Evolutionary conservation across 1,140 invertebrate species (phyloP), one percentile per base, ranked within the genome.

Genomic region (Listronotus oregonensis): DNA sequence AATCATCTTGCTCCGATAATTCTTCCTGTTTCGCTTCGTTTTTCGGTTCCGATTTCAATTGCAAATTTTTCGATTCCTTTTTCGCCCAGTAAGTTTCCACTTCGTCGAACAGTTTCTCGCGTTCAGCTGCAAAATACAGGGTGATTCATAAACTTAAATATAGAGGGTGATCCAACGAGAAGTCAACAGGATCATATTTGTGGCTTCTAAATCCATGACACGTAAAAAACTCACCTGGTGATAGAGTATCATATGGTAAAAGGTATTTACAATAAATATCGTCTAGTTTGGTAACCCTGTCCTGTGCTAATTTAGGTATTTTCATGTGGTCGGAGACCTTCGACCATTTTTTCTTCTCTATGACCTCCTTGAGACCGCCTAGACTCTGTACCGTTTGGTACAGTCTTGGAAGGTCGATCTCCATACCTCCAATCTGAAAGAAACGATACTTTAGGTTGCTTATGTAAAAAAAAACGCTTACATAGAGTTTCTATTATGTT

Each of bases 231-330:
- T 79, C 78, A 90, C 89, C 81, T 73, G 86, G 83, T 1, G 91
- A 90, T 6, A 97, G 78, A 0, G 90, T 93, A 69, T 95, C 93
- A 77, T 95, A 97, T 0, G 95, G 93, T 58, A 98, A 79, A 31
- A 97, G 81, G 81, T 95, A 97, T 86, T 95, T 95, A 78, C 94
- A 93, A 78, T 97, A 98, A 60, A 96, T 90, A 71, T 93, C 89
- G 77, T 97, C 94, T 8, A 98, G 79, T 78, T 94, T 94, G 1
- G 89, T 90, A 6, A 90, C 87, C 27, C 92, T 83, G 79, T 95
- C 92, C 72, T 94, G 90, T 0, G 90, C 88, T 31, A 87, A 85
- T 81, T 92, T 92, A 0, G 91, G 90, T 70, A 96, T 91, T 73
- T 89, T 89, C 87, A 97, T 90, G 6, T 88, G 84, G 71, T 97